Percentiles rank a stretch among this genome's conserved stretches.
Conservation (phyloP, 2,113 vertebrate species). For the Pluvianellus socialis region DNA sequence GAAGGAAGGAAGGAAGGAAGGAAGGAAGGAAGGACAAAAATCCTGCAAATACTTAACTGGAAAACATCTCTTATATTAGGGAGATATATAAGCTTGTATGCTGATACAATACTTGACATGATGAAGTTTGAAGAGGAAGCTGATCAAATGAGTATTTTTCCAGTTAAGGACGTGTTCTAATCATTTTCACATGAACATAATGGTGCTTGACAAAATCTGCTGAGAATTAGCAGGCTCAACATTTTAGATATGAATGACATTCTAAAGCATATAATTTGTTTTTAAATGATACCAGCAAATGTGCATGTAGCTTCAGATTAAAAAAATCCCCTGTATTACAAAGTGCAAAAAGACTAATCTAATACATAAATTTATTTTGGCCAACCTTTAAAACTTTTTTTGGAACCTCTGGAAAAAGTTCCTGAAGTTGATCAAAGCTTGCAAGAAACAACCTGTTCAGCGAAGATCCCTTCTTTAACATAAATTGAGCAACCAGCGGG, state of each 20-base stretch:
- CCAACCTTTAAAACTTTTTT: slow-evolving; percentile 90
- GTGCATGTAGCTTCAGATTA: neutral
- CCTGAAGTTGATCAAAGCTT: slow-evolving; percentile 78
- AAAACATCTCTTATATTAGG: neutral
- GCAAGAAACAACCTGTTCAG: slow-evolving; percentile 82
- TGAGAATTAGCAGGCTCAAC: neutral
- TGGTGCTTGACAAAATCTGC: neutral
- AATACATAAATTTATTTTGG: neutral
- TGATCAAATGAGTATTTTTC: neutral
- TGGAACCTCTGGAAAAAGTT: slow-evolving; percentile 86
- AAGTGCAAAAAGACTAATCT: neutral
- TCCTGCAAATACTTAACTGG: neutral
- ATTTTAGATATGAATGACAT: neutral
- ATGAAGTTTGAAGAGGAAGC: neutral
- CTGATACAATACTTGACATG: neutral
- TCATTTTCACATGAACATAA: neutral
- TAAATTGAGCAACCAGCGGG: slow-evolving; percentile 87
- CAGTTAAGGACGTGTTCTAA: neutral
- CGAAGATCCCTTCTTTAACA: slow-evolving; percentile 81
- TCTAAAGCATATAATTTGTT: too few relatives aligned
- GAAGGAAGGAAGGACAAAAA: neutral
- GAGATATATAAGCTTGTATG: neutral
- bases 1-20: neutral
- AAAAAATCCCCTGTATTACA: neutral
- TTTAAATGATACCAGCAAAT: neutral